phyloP scores from a whole-genome alignment of 1,140 invertebrate genomes.

The Olivierus martensii region DNA sequence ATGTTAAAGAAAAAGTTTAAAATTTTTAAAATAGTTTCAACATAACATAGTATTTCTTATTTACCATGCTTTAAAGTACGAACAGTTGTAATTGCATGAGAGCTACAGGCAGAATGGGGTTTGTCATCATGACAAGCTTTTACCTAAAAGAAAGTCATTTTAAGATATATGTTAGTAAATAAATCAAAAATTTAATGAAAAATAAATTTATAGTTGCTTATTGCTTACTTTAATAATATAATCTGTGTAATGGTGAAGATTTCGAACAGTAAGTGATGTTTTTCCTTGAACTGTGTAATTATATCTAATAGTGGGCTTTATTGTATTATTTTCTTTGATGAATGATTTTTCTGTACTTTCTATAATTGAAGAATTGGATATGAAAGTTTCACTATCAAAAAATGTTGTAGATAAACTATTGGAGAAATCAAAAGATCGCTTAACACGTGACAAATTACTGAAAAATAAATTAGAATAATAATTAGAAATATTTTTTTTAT shows the following conservation, averaged over 20 bases:
- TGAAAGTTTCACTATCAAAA: too few species aligned
- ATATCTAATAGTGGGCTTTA: too few species aligned
- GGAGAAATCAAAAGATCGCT: too few species aligned
- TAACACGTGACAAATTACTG: too few species aligned
- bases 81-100: slow-evolving; percentile 25
- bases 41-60: too few species aligned
- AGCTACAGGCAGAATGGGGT: slow-evolving; percentile 25
- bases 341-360: too few species aligned
- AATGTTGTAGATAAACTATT: too few species aligned
- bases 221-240: slow-evolving; percentile 37
- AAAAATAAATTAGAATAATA: neutral
- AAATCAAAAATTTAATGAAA: neutral
- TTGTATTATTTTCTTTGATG: too few species aligned
- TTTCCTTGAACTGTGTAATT: neutral
- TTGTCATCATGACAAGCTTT: slow-evolving; percentile 17
- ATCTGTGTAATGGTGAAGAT: slow-evolving; percentile 34
- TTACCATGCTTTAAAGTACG: slow-evolving; percentile 26
- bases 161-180: neutral
- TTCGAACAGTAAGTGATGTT: slow-evolving; percentile 22
- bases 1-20: too few species aligned
- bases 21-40: too few species aligned
- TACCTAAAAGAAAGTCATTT: slow-evolving; percentile 8
- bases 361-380: too few species aligned
- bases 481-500: too few species aligned
- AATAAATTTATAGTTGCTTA: neutral